Base-by-base conservation (phyloP, 2,113 vertebrate genomes). In the Vulpes ferrilata region DNA sequence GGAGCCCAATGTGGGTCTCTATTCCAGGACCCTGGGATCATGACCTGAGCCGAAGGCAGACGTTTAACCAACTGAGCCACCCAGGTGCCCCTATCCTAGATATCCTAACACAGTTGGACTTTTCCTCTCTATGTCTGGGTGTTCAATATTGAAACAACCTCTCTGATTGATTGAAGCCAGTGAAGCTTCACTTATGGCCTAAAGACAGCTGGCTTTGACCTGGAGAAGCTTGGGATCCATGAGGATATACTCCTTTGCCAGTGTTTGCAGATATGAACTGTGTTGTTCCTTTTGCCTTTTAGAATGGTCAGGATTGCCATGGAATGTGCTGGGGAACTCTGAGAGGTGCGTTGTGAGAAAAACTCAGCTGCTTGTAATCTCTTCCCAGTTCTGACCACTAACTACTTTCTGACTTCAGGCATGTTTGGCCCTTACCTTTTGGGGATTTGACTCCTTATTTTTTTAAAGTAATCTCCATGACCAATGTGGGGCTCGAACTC, bases 261-360 rank as follows among this genome's bases (percentile, higher is more conserved):
- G 38, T 4, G 5, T 57, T 20, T 11, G 13, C 10, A 16, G 3
- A 7, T 12, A 25, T 7, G n/a, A 84, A 9, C 16, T 13, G 0
- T 0, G 0, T 8, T 11, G 13, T 13, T 60, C 17, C 48, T 53
- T 82, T 48, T 88, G 51, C 62, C 60, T 48, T 86, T 85, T 17
- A 32, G 27, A 11, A 55, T 16, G 12, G 13, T 78, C 92, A 57
- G 22, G 20, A 51, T 10, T 32, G 83, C 22, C 71, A 53, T 17
- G 5, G 64, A 59, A 32, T 10, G 32, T 51, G 0, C 43, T 48
- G 8, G 3, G 15, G 62, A 78, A 4, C 25, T 60, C 27, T 2
- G n/a, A 35, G 25, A 1, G n/a, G 43, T 10, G 51, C 1, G 7
- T 4, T 4, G 25, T 43, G 20, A 64, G 71, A 30, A 71, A 51